Conservation (phyloP, 2,888 invertebrate genomes). For the Oegoconia quadripuncta region DNA sequence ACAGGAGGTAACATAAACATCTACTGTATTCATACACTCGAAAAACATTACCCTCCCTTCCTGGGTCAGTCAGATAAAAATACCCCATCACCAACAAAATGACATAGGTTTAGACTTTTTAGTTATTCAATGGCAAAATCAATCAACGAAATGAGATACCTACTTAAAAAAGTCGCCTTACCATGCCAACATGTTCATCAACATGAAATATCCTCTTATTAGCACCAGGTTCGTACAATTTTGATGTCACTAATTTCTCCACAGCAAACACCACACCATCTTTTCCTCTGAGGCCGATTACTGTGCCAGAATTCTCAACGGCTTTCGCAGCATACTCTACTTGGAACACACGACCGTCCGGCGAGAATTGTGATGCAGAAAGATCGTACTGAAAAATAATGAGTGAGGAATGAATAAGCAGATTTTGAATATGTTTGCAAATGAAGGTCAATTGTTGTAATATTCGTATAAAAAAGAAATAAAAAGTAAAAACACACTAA, state of each 20-base stretch:
- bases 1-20: too few species aligned
- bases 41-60: too few species aligned
- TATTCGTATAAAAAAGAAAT: too few species aligned
- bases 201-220: conserved; percentile 95
- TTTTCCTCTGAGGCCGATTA: conserved; percentile 95
- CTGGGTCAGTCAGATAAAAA: too few species aligned
- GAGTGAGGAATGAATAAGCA: conserved; percentile 29
- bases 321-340: conserved; percentile 99
- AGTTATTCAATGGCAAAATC: too few species aligned
- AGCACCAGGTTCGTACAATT: conserved; percentile 94
- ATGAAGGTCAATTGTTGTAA: too few species aligned
- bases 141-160: too few species aligned
- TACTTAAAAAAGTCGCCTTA: too few species aligned
- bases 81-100: too few species aligned
- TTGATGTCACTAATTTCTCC: conserved; percentile 96
- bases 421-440: conserved; percentile 2
- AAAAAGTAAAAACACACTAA: too few species aligned
- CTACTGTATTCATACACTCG: too few species aligned
- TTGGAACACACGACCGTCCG: conserved; percentile 99
- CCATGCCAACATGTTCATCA: conserved; percentile 97
- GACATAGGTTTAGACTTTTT: too few species aligned
- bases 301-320: conserved; percentile 98
- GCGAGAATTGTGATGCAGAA: conserved; percentile 99
- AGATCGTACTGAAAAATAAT: conserved; percentile 92
- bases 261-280: conserved; percentile 98